These are phyloP conservation scores for Bradypodion pumilum DNA, from an alignment of 2,797 vertebrate species.

Conservation along the genomic window DNA sequence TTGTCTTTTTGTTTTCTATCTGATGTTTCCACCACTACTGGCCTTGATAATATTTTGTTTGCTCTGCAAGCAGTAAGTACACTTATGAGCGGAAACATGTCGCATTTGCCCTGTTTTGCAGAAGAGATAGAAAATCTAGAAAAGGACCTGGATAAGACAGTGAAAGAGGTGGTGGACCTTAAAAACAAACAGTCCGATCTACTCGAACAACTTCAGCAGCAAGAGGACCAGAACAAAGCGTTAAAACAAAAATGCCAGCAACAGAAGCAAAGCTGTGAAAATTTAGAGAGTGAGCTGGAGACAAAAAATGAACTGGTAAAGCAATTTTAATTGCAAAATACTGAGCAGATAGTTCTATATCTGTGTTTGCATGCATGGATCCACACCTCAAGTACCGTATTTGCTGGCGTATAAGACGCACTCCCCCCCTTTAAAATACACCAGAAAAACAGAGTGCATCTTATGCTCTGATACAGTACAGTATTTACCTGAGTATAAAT, in stretches of 20 bases:
- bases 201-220: constrained; percentile 74
- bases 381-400: too few species aligned
- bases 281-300: constrained; percentile 78
- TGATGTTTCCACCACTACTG: too few species aligned
- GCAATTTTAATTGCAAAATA: not conserved
- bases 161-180: constrained; percentile 75
- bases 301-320: constrained; percentile 86
- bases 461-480: too few species aligned
- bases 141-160: constrained; percentile 76
- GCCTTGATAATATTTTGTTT: not conserved
- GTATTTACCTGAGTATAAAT: too few species aligned
- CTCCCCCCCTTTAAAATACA: too few species aligned
- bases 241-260: constrained; percentile 74
- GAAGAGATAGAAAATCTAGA: constrained; percentile 85
- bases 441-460: too few species aligned
- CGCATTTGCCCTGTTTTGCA: constrained; percentile 56
- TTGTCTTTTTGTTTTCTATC: too few species aligned
- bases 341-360: not conserved
- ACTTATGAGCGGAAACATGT: not conserved
- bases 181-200: constrained; percentile 73
- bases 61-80: not conserved
- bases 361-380: not conserved
- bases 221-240: constrained; percentile 76
- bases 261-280: constrained; percentile 73
- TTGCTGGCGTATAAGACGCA: too few species aligned